phyloP scores from a whole-genome alignment of 1,140 invertebrate species.

The Drosophila pseudoobscura region DNA sequence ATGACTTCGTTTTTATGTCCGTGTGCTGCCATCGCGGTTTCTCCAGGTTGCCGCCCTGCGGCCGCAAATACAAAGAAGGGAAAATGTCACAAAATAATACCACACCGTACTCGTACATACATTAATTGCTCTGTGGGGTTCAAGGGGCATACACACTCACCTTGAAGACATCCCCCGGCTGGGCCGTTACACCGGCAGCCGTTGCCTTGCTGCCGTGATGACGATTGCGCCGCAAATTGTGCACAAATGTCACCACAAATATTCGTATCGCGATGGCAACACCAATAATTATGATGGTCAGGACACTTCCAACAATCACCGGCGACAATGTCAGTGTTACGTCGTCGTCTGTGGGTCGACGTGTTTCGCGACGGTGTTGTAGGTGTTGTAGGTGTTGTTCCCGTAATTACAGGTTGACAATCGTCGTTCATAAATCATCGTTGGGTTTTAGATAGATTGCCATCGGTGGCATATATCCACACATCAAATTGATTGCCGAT shows the following conservation, averaged over 20 bases:
- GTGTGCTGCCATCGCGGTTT: slow-evolving; percentile 83
- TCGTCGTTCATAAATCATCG: slow-evolving; percentile 72
- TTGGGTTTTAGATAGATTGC: slow-evolving; percentile 67
- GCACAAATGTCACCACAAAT: slow-evolving; percentile 78
- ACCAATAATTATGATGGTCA: slow-evolving; percentile 82
- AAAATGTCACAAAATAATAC: slow-evolving; percentile 17
- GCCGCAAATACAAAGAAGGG: neutral
- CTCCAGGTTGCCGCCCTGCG: slow-evolving; percentile 70
- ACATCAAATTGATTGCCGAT: slow-evolving; percentile 39
- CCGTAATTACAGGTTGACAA: slow-evolving; percentile 73
- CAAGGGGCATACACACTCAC: slow-evolving; percentile 32
- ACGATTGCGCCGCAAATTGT: slow-evolving; percentile 80
- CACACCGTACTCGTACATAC: slow-evolving; percentile 2
- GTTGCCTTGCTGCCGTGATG: slow-evolving; percentile 77
- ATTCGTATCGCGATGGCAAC: slow-evolving; percentile 80
- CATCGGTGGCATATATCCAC: slow-evolving; percentile 50
- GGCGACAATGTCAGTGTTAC: slow-evolving; percentile 76
- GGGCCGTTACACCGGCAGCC: slow-evolving; percentile 60
- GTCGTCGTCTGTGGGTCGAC: slow-evolving; percentile 66
- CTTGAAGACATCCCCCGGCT: slow-evolving; percentile 77
- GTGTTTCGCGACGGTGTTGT: no score
- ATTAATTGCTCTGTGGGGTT: slow-evolving; percentile 26
- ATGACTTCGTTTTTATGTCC: slow-evolving; percentile 82
- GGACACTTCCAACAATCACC: slow-evolving; percentile 80
- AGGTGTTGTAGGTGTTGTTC: slow-evolving; percentile 32